Conservation (phyloP, 23 tunicate species). For the Trididemnum nubilum region DNA sequence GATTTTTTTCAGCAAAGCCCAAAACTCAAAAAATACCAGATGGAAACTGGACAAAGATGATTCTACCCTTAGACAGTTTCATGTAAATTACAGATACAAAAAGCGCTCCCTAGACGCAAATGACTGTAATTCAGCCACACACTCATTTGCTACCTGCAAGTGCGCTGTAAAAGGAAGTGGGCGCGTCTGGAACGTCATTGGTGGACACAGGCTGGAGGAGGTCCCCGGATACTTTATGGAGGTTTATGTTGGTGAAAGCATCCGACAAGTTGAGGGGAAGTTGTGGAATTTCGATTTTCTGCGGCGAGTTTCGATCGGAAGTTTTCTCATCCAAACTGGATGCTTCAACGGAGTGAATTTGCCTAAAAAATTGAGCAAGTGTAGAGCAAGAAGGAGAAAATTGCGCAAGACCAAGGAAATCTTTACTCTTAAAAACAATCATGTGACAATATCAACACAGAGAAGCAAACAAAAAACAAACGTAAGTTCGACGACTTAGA, state of each 20-base stretch:
- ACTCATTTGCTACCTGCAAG: constrained; percentile 18
- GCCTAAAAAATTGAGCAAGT: constrained; percentile 20
- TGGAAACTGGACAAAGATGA: too few species aligned
- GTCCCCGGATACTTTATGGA: not conserved
- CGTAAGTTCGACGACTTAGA: too few species aligned
- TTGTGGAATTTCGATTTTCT: constrained; percentile 37
- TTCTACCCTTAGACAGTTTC: too few species aligned
- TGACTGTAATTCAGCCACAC: too few species aligned
- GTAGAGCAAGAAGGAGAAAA: not conserved
- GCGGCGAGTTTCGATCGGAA: constrained; percentile 19
- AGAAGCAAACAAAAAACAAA: too few species aligned
- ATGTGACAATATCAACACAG: too few species aligned
- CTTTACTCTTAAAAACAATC: too few species aligned
- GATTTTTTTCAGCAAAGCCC: too few species aligned
- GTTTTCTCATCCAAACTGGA: not conserved
- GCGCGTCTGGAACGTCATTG: constrained; percentile 1
- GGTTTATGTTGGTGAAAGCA: constrained; percentile 38
- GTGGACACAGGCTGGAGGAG: constrained; percentile 15
- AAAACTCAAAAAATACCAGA: too few species aligned
- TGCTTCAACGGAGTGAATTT: constrained; percentile 28
- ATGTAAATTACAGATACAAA: too few species aligned
- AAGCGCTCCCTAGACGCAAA: too few species aligned
- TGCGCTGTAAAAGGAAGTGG: constrained; percentile 29
- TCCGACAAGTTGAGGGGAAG: constrained; percentile 2
- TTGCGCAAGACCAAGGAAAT: too few species aligned